Evolutionary conservation across 2,113 vertebrate species (phyloP).

Genomic region (Thalassarche chlororhynchos): DNA sequence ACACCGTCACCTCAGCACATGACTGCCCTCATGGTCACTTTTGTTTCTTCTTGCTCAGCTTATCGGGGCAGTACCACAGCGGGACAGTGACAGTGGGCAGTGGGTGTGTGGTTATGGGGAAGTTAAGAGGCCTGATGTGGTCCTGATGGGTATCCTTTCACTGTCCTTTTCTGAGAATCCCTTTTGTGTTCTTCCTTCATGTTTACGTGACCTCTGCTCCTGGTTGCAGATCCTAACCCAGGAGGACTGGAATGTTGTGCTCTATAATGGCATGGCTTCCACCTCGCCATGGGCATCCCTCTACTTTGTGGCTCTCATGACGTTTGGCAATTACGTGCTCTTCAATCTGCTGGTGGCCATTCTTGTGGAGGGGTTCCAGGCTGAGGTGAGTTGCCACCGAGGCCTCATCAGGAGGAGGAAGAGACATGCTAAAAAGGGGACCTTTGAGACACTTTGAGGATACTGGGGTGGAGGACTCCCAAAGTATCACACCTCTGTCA

Average conservation of each 20-base stretch:
- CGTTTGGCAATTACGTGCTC: constrained; percentile 96
- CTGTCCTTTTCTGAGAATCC: neutral
- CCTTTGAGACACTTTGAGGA: neutral
- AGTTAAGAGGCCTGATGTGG: neutral
- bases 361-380: constrained; percentile 96
- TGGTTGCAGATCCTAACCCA: constrained; percentile 90
- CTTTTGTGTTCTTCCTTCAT: neutral
- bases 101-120: neutral
- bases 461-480: neutral
- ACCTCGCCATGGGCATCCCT: constrained; percentile 93
- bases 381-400: constrained; percentile 81
- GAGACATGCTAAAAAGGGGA: neutral
- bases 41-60: neutral
- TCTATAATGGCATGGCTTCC: constrained; percentile 95
- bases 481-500: neutral
- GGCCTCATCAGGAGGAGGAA: neutral
- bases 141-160: neutral
- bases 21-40: neutral
- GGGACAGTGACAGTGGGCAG: neutral
- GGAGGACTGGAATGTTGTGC: constrained; percentile 95
- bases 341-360: constrained; percentile 97
- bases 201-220: neutral
- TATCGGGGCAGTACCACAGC: neutral
- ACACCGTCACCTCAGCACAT: neutral
- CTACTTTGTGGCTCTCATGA: constrained; percentile 97